A percentile compares a stretch with the other conserved stretches of the same genome.
Conservation (phyloP, 2,113 vertebrate genomes). For the Cavia aperea region DNA sequence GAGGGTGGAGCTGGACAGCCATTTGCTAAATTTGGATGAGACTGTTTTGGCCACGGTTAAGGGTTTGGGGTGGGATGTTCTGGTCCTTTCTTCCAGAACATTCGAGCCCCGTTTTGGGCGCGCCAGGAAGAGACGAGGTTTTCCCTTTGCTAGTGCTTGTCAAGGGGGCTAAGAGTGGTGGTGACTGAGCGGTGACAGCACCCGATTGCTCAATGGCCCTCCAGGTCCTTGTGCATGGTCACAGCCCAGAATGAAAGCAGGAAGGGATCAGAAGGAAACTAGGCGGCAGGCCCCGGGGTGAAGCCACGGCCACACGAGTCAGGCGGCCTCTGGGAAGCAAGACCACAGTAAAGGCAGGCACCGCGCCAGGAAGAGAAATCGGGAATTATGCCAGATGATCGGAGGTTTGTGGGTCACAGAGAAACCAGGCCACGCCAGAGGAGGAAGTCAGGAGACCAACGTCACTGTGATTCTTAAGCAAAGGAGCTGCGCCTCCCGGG, state of each 20-base stretch:
- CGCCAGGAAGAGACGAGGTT: background rate
- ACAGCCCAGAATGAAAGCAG: slow-evolving; percentile 17
- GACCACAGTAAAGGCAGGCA: slow-evolving; percentile 36
- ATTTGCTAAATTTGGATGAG: slow-evolving; percentile 59
- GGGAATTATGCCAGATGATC: slow-evolving; percentile 50
- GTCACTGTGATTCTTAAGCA: slow-evolving; percentile 38
- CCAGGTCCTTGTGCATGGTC: background rate
- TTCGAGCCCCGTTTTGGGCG: background rate
- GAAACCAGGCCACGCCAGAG: slow-evolving; percentile 43
- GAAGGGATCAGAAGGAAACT: background rate
- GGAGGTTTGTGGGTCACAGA: slow-evolving; percentile 55
- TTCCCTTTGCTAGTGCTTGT: background rate
- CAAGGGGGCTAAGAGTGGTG: background rate
- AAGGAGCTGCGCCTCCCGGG: background rate
- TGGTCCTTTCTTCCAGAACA: background rate
- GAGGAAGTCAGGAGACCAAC: slow-evolving; percentile 22
- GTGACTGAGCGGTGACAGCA: background rate
- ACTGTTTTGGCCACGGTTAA: slow-evolving; percentile 31
- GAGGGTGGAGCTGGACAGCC: slow-evolving; percentile 44
- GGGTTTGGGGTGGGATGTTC: background rate
- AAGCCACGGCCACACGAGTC: background rate
- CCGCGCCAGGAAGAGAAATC: slow-evolving; percentile 34
- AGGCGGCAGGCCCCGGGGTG: background rate
- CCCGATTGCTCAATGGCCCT: background rate
- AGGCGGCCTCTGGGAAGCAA: background rate